These are phyloP conservation scores for Nysson spinosus DNA, from an alignment of 2,888 invertebrate genomes.

Conservation along the genomic window DNA sequence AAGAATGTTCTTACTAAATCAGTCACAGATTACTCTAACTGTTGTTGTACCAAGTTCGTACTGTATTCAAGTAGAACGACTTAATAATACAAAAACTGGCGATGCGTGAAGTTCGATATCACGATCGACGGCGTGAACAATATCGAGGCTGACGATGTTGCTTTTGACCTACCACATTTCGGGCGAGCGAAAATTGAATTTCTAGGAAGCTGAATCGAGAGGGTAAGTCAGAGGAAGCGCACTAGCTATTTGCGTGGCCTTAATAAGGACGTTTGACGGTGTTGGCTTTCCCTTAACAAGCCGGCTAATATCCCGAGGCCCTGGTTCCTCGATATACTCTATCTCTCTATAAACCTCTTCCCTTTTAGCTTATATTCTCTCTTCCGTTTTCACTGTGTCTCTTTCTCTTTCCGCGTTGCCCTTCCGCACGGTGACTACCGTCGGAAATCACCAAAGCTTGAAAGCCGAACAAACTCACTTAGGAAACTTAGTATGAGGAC, in stretches of 20 bases:
- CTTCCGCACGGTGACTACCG: slow-evolving; percentile 47
- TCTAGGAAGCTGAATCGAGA: slow-evolving; percentile 48
- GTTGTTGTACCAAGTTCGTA: too few species aligned
- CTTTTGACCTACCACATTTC: slow-evolving; percentile 67
- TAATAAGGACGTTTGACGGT: slow-evolving; percentile 73
- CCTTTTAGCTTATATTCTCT: background rate
- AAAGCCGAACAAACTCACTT: slow-evolving; percentile 75
- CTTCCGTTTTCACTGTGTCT: slow-evolving; percentile 5
- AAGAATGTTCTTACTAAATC: too few species aligned
- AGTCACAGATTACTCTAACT: too few species aligned
- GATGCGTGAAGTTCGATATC: slow-evolving; percentile 26
- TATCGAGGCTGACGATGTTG: slow-evolving; percentile 53
- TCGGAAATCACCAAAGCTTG: slow-evolving; percentile 70
- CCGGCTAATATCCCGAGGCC: slow-evolving; percentile 71
- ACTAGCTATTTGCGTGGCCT: slow-evolving; percentile 67
- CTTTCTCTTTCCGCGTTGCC: slow-evolving; percentile 17
- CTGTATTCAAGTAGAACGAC: background rate
- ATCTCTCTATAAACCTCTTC: slow-evolving; percentile 14
- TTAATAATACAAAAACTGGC: slow-evolving; percentile 23
- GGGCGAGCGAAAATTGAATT: slow-evolving; percentile 68
- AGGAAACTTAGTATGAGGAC: slow-evolving; percentile 64
- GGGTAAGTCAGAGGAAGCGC: slow-evolving; percentile 56
- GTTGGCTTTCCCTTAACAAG: slow-evolving; percentile 70
- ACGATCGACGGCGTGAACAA: slow-evolving; percentile 41
- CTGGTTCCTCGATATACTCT: slow-evolving; percentile 39